Conservation (phyloP, 2,888 invertebrate genomes). For the Cyclophora albipunctata region DNA sequence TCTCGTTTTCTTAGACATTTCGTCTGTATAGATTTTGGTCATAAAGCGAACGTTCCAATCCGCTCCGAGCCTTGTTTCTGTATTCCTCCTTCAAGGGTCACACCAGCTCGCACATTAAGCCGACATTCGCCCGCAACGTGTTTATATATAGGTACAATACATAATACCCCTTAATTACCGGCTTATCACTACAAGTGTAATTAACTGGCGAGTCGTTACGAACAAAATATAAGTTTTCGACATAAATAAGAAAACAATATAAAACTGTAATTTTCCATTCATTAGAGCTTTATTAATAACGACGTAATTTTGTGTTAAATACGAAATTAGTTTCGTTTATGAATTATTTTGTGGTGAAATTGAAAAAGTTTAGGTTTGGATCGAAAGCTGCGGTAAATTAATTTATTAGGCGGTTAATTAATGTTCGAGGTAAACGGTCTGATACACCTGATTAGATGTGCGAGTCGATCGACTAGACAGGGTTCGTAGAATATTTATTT, state of each 20-base stretch:
- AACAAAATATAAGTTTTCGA: not conserved
- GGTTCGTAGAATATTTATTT: too few species aligned
- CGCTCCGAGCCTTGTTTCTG: too few species aligned
- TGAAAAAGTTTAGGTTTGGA: slow-evolving; percentile 23
- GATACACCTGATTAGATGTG: too few species aligned
- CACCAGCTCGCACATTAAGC: too few species aligned
- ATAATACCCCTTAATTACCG: too few species aligned
- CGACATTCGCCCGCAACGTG: too few species aligned
- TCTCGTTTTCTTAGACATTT: slow-evolving; percentile 45
- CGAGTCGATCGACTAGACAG: too few species aligned
- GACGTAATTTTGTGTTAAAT: slow-evolving; percentile 14
- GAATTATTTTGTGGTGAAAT: slow-evolving; percentile 21
- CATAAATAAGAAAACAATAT: not conserved
- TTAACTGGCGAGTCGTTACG: not conserved
- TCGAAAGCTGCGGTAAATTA: slow-evolving; percentile 14
- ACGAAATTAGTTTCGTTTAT: slow-evolving; percentile 14
- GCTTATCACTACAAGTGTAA: too few species aligned
- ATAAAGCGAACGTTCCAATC: too few species aligned
- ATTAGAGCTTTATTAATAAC: slow-evolving; percentile 20
- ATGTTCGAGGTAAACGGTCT: slow-evolving; percentile 4
- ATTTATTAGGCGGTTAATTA: slow-evolving; percentile 23
- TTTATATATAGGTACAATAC: too few species aligned
- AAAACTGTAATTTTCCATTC: slow-evolving; percentile 20
- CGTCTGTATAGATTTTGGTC: not conserved
- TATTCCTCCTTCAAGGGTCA: too few species aligned